These are phyloP conservation scores for Myotis yumanensis DNA, from an alignment of 2,113 vertebrate species.

Conservation along the genomic window DNA sequence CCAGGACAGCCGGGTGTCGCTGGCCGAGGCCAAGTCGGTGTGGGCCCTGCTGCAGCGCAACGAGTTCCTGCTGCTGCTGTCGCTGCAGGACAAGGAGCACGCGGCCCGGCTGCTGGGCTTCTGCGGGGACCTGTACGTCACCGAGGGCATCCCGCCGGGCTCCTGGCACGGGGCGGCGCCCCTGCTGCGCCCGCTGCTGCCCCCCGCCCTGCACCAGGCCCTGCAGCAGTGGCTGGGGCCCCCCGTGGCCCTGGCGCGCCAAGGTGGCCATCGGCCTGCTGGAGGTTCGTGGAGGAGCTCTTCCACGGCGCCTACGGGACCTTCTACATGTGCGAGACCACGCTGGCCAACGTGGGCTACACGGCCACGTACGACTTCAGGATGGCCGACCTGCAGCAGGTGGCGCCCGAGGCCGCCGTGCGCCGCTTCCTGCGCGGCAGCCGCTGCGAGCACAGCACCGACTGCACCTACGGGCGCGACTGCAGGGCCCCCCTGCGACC, in stretches of 20 bases:
- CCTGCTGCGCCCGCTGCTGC: conserved; percentile 89
- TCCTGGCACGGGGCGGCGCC: conserved; percentile 88
- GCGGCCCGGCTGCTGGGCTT: conserved; percentile 92
- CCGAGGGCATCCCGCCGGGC: conserved; percentile 88
- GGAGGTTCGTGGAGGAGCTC: conserved; percentile 97
- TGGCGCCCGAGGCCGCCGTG: conserved; percentile 91
- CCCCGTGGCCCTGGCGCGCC: conserved; percentile 93
- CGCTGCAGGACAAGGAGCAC: conserved; percentile 91
- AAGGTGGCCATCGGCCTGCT: conserved; percentile 94
- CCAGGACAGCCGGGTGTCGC: conserved; percentile 91
- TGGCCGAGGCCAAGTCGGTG: conserved; percentile 96
- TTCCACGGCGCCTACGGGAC: conserved; percentile 95
- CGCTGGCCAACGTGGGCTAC: conserved; percentile 91
- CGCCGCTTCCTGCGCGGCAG: conserved; percentile 91
- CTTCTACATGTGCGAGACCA: conserved; percentile 95
- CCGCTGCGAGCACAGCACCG: conserved; percentile 90
- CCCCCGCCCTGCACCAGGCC: conserved; percentile 83
- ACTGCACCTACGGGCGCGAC: conserved; percentile 95
- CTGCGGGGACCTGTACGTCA: conserved; percentile 95
- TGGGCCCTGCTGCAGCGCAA: conserved; percentile 96
- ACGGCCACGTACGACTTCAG: conserved; percentile 94
- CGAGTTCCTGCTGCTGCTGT: conserved; percentile 93
- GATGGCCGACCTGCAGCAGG: conserved; percentile 92
- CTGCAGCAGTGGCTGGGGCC: conserved; percentile 95
- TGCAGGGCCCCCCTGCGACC: conserved; percentile 93